Conservation (phyloP, 2,113 vertebrate species). For the Tragelaphus imberbis region DNA sequence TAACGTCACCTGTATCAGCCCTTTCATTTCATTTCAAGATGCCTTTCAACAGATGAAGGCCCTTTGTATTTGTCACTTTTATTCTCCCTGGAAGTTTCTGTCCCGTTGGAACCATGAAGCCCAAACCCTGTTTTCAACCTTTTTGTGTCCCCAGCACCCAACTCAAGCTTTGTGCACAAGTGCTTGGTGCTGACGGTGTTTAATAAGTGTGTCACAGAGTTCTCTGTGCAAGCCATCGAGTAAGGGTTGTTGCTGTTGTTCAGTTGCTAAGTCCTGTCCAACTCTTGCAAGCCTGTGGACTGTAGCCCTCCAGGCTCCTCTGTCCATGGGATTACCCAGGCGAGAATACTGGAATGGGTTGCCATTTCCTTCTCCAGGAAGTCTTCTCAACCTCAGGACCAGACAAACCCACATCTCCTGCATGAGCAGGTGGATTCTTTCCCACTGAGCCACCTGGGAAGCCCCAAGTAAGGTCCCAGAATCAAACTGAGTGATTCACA, state of each 20-base stretch:
- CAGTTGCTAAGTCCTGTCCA: not conserved
- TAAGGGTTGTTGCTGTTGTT: not conserved
- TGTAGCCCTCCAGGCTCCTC: not conserved
- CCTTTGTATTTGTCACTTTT: not conserved
- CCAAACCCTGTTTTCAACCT: not conserved
- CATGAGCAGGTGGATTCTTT: not conserved
- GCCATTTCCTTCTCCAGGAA: not conserved
- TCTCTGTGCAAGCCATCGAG: not conserved
- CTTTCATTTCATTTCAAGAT: not conserved
- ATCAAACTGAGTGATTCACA: not conserved
- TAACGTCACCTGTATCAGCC: not conserved
- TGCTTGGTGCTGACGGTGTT: not conserved
- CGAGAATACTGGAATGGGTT: not conserved
- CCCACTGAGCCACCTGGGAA: not conserved
- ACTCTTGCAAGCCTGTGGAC: rapidly evolving
- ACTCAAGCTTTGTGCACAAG: too few relatives aligned
- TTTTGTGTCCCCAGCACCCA: not conserved
- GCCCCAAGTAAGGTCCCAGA: not conserved
- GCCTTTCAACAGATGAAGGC: not conserved
- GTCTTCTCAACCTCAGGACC: not conserved
- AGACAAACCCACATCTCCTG: not conserved
- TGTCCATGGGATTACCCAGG: not conserved
- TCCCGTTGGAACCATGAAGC: not conserved
- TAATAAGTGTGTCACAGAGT: not conserved
- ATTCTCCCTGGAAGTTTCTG: not conserved